phyloP scores from a whole-genome alignment of 1,140 invertebrate species.

The Zaprionus africanus region DNA sequence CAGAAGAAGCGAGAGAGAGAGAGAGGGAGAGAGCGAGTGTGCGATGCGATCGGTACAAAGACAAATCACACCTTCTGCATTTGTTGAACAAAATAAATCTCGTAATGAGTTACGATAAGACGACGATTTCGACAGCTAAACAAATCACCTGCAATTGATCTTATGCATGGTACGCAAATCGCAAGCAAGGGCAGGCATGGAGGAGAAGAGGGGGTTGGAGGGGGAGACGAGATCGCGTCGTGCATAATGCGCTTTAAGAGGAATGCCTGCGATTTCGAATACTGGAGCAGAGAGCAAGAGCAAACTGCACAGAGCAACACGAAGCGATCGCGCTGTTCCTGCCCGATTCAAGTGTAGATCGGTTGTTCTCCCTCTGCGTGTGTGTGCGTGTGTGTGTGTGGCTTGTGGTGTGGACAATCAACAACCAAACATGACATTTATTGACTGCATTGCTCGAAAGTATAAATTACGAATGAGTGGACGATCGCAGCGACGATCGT shows the following conservation, averaged over 20 bases:
- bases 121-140: conserved; percentile 84
- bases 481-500: conserved; percentile 21
- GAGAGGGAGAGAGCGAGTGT: neutral
- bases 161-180: conserved; percentile 73
- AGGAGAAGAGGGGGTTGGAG: too few species aligned
- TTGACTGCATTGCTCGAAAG: conserved; percentile 78
- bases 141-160: conserved; percentile 84
- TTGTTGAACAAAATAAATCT: conserved; percentile 85
- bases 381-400: conserved; percentile 13
- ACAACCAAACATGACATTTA: conserved; percentile 82
- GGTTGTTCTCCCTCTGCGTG: neutral
- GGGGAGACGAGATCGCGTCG: conserved; percentile 15
- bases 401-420: conserved; percentile 76
- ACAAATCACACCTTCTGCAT: conserved; percentile 84
- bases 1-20: neutral
- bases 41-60: conserved; percentile 77
- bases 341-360: conserved; percentile 11
- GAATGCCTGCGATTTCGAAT: conserved; percentile 79
- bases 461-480: conserved; percentile 75
- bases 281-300: conserved; percentile 62
- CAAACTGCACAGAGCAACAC: neutral
- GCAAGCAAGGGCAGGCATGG: conserved; percentile 13
- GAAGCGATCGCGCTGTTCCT: neutral
- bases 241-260: conserved; percentile 66
- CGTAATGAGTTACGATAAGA: conserved; percentile 85